Evolutionary conservation across 2,113 vertebrate genomes (phyloP).

Genomic region (Origma solitaria): DNA sequence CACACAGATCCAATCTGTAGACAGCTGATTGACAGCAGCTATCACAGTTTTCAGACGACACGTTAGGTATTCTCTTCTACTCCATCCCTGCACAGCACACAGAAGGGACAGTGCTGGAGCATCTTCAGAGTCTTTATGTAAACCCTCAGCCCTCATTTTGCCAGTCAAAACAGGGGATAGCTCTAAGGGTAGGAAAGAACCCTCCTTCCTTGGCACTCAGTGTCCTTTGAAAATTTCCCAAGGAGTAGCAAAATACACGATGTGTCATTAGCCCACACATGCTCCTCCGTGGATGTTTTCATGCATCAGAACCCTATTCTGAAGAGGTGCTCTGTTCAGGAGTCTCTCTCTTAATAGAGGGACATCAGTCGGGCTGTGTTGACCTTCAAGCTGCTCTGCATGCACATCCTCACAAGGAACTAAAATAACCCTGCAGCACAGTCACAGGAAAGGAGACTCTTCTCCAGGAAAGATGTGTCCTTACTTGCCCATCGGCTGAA

Average conservation of each 20-base stretch:
- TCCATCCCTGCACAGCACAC: background rate
- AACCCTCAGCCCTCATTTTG: background rate
- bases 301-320: background rate
- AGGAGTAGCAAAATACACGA: background rate
- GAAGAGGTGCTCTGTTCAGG: background rate
- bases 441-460: background rate
- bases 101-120: background rate
- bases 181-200: background rate
- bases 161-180: fast-evolving
- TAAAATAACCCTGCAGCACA: background rate
- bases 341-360: background rate
- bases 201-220: background rate
- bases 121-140: background rate
- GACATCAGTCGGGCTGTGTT: background rate
- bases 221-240: background rate
- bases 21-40: background rate
- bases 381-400: background rate
- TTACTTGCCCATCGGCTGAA: background rate
- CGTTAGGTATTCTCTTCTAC: background rate
- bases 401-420: background rate
- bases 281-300: background rate
- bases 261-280: background rate
- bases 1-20: background rate
- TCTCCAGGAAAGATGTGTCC: background rate
- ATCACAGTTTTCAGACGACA: background rate